These are phyloP conservation scores for Aromia moschata DNA, from an alignment of 2,888 invertebrate species.

Conservation along the genomic window DNA sequence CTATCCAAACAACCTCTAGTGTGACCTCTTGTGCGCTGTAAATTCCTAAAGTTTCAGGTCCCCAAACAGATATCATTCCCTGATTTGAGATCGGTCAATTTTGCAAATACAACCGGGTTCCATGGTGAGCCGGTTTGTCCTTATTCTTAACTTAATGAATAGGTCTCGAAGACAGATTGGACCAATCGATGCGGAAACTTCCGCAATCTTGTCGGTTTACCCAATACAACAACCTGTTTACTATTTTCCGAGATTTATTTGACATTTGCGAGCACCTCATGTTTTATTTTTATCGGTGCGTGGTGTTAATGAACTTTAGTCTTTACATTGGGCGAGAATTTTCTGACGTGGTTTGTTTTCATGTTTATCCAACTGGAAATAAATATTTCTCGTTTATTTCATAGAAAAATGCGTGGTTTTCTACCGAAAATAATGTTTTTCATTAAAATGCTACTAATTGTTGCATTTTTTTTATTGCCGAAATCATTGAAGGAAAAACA, in stretches of 20 bases:
- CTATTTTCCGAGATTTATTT: constrained; percentile 19
- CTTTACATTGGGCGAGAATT: not conserved
- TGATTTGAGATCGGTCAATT: too few species aligned
- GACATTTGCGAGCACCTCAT: constrained; percentile 11
- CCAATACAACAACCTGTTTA: constrained; percentile 16
- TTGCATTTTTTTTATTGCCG: too few species aligned
- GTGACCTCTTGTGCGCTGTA: not conserved
- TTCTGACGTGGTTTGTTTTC: too few species aligned
- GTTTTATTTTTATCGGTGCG: constrained; percentile 5
- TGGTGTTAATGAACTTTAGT: constrained; percentile 14
- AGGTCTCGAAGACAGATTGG: constrained; percentile 24
- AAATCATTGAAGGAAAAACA: too few species aligned
- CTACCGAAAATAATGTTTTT: too few species aligned
- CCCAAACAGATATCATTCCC: not conserved
- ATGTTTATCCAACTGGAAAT: too few species aligned
- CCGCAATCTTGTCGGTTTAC: constrained; percentile 27
- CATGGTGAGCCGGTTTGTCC: not conserved
- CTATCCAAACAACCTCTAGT: not conserved
- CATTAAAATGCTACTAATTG: too few species aligned
- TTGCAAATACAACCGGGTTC: not conserved
- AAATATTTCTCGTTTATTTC: too few species aligned
- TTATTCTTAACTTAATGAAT: constrained; percentile 19
- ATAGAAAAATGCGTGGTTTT: too few species aligned
- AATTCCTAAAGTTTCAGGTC: constrained; percentile 1
- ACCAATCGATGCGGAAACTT: constrained; percentile 23